Conservation (phyloP, 2,113 vertebrate genomes). For the Aptenodytes patagonicus region DNA sequence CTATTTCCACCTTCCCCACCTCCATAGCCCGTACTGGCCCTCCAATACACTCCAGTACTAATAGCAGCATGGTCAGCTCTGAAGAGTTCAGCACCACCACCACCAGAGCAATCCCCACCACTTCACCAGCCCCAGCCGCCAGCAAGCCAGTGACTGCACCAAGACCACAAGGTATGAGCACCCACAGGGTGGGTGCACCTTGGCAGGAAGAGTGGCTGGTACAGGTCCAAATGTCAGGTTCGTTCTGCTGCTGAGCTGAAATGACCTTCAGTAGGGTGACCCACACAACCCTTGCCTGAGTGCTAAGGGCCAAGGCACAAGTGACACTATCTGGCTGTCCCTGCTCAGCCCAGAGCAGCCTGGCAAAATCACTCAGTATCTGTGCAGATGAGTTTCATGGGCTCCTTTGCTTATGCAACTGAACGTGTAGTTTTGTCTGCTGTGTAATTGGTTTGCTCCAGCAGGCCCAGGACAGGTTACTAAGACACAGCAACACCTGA, state of each 20-base stretch:
- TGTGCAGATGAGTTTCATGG: background rate
- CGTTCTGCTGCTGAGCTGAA: fast-evolving
- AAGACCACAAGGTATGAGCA: conserved; percentile 58
- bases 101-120: background rate
- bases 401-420: background rate
- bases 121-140: background rate
- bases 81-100: background rate
- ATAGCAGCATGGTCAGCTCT: background rate
- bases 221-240: background rate
- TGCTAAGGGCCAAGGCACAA: background rate
- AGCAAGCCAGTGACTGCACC: background rate
- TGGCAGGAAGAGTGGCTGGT: background rate
- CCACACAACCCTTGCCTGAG: background rate
- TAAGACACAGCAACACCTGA: background rate
- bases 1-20: background rate
- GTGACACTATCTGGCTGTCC: background rate
- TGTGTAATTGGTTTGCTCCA: background rate
- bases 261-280: background rate
- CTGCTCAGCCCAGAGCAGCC: background rate
- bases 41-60: background rate
- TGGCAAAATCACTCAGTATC: background rate
- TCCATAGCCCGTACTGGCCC: background rate
- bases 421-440: background rate
- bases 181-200: too few relatives aligned
- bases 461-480: background rate